Percentiles rank a stretch among this genome's conserved stretches.
Evolutionary conservation across 2,113 vertebrate species (phyloP).

Genomic region (Ctenomys sociabilis): DNA sequence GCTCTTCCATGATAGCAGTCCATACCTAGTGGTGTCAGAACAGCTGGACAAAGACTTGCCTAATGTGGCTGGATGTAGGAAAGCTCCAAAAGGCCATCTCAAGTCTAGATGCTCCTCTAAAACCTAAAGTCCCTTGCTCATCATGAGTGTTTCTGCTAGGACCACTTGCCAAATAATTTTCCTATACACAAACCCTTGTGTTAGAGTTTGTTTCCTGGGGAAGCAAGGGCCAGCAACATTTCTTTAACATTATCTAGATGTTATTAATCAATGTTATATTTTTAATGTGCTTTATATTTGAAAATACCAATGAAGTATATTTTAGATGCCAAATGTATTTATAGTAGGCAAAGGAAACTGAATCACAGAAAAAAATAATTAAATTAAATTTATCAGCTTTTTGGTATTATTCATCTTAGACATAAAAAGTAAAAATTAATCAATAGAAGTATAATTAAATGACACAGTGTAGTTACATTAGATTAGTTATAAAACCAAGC

Average conservation of each 20-base stretch:
- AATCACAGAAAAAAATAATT: neutral
- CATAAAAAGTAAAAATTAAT: conserved; percentile 28
- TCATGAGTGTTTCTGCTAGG: neutral
- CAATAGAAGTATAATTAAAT: neutral
- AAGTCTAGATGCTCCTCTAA: neutral
- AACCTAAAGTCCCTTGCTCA: neutral
- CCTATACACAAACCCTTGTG: neutral
- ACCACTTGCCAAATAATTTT: neutral
- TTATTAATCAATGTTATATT: neutral
- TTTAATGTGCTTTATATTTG: neutral
- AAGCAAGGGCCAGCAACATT: neutral
- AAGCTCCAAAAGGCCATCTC: neutral
- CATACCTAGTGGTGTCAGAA: neutral
- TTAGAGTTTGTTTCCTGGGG: neutral
- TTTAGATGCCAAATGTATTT: neutral
- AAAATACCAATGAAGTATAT: neutral
- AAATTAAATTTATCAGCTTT: neutral
- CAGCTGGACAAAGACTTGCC: neutral
- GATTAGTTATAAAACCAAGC: neutral
- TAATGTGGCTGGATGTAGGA: neutral
- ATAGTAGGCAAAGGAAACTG: conserved; percentile 5
- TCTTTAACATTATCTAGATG: neutral
- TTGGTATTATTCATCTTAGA: conserved; percentile 8
- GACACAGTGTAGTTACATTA: neutral
- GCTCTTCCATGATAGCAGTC: neutral